A percentile compares a stretch with the other conserved stretches of the same genome.
These are phyloP conservation scores for Athripsodes cinereus DNA, from an alignment of 2,888 invertebrate genomes.

Conservation along the genomic window DNA sequence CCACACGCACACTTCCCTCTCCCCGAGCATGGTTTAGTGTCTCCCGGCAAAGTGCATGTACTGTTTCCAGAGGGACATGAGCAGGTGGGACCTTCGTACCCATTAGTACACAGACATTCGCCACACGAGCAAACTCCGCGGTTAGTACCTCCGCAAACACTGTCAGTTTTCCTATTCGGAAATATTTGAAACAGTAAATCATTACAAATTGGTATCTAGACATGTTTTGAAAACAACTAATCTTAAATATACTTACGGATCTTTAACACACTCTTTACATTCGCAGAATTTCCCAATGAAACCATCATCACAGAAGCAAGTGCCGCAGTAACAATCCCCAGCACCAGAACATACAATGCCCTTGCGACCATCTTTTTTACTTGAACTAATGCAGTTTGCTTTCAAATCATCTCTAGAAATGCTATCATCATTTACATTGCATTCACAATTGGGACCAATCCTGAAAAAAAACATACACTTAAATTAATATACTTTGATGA, in stretches of 20 bases:
- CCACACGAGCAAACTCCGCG: conserved; percentile 74
- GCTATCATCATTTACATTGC: conserved; percentile 33
- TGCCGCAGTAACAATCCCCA: conserved; percentile 74
- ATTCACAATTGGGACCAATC: conserved; percentile 52
- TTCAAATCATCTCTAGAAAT: not conserved
- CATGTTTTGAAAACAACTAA: not conserved
- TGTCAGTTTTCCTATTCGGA: conserved; percentile 34
- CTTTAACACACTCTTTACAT: conserved; percentile 47
- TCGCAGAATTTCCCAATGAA: conserved; percentile 57
- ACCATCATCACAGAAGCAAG: conserved; percentile 61
- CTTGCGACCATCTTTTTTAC: not conserved
- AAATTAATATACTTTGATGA: too few relatives aligned
- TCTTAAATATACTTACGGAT: not conserved
- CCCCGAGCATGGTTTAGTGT: conserved; percentile 55
- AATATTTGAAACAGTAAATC: not conserved
- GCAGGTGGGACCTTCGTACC: conserved; percentile 54
- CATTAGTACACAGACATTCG: conserved; percentile 58
- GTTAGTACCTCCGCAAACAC: conserved; percentile 53
- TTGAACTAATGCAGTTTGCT: not conserved
- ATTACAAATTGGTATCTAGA: not conserved
- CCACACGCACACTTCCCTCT: conserved; percentile 76
- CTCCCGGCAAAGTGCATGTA: conserved; percentile 49
- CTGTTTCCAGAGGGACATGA: conserved; percentile 48
- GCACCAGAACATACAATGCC: conserved; percentile 57
- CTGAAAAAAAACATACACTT: too few relatives aligned